Evolutionary conservation across 1,140 invertebrate genomes (phyloP), one percentile per base, ranked within the genome.

Genomic region (Trichomalopsis sarcophagae): DNA sequence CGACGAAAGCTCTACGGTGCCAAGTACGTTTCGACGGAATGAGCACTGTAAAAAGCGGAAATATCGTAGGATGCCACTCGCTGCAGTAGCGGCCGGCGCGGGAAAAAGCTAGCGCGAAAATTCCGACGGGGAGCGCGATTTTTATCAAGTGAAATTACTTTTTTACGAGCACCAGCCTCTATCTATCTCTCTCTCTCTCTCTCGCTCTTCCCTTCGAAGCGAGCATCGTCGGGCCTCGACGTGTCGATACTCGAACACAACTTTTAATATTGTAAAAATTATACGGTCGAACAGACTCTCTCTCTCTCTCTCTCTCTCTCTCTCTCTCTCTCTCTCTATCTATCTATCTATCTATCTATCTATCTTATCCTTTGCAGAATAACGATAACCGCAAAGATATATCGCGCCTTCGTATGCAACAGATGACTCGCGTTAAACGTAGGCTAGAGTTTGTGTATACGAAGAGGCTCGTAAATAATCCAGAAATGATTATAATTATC

Each of bases 1-100:
- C 82, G 81, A 71, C 81, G 81, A 85, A 85, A 87, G 87, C 87
- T 84, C 86, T 86, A 87, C 82, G 76, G 76, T 81, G 80, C 77
- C 71, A 68, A 71, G 85, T 85, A 85, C 81, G 81, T 85, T 87
- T 86, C 86, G 50, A 77, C 27, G 69, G 68, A 73, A 84, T 75
- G 79, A 84, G 78, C 62, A 83, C 82, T 69, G 82, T 82, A 84
- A 86, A 83, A 79, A 79, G n/a, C 14, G 44, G 30, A 75, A 82
- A 82, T 75, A 75, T 62, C 36, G 81, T 23, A 66, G 30, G 30
- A 62, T 13, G 4, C 40, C 11, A n/a, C 23, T 27, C 69, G 69
- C 27, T 33, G 69, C 30, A 17, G 30, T 13, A 23, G 14, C 62
- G 40, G 40, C 5, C 55, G 7, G 7, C 55, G 21, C 55, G 55